A percentile compares a stretch with the other conserved stretches of the same genome.
Evolutionary conservation across 2,797 vertebrate species (phyloP).

Genomic region (Ammospiza maritima): DNA sequence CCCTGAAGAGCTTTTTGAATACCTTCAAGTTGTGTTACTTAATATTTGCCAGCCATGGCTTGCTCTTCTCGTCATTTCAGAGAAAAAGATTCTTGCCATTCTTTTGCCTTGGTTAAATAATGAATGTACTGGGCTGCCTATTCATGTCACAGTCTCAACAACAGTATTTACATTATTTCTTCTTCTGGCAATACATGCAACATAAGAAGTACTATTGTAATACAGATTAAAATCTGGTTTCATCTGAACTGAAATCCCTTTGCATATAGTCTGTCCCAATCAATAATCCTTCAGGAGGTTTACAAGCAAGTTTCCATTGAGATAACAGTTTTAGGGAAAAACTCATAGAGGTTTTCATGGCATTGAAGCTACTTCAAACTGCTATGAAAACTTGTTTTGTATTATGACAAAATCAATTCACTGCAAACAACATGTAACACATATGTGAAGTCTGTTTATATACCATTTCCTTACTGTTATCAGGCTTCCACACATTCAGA

Average conservation of each 20-base stretch:
- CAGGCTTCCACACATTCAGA: neutral
- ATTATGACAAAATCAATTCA: neutral
- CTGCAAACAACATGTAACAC: neutral
- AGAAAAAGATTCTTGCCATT: neutral
- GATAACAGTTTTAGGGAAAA: neutral
- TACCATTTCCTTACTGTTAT: neutral
- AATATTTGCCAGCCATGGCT: neutral
- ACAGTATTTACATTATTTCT: neutral
- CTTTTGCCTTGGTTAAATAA: conserved; percentile 5
- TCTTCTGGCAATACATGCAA: neutral
- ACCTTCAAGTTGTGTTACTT: neutral
- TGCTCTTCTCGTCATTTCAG: neutral
- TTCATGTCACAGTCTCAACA: neutral
- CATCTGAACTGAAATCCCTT: neutral
- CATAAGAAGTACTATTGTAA: neutral
- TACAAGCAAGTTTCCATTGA: neutral
- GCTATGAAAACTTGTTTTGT: neutral
- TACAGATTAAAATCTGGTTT: conserved; percentile 5
- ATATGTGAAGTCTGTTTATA: neutral
- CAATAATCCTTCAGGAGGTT: neutral
- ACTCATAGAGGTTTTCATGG: neutral
- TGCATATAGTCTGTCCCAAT: neutral
- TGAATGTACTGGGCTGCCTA: neutral
- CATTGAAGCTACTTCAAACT: neutral
- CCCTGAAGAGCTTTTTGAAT: neutral